Conservation (phyloP, 2,113 vertebrate species). For the Tragelaphus buxtoni region DNA sequence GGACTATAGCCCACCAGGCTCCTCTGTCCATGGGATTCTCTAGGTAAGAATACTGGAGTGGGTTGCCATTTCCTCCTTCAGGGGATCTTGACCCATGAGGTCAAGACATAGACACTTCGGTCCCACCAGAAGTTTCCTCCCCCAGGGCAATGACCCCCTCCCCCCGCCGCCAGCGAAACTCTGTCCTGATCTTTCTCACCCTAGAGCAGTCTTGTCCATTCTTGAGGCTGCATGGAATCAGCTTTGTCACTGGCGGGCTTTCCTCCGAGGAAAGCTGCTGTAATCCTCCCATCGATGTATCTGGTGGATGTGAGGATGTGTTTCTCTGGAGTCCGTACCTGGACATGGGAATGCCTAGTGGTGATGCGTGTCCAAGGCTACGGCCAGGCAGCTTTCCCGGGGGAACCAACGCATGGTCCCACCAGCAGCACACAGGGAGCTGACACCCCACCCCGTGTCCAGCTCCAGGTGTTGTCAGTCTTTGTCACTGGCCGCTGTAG, state of each 20-base stretch:
- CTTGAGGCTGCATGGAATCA: not conserved
- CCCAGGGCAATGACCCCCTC: not conserved
- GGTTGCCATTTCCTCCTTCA: not conserved
- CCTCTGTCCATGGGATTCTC: not conserved
- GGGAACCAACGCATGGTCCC: rapidly evolving
- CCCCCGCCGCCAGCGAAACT: not conserved
- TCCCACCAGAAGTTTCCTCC: not conserved
- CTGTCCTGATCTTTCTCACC: not conserved
- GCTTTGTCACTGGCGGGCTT: not conserved
- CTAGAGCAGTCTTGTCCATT: too few species aligned
- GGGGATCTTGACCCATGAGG: not conserved
- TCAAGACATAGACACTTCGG: not conserved
- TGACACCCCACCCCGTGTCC: rapidly evolving
- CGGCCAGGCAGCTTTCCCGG: not conserved
- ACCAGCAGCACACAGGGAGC: not conserved
- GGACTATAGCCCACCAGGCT: not conserved
- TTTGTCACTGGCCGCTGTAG: not conserved
- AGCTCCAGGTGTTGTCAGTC: rapidly evolving
- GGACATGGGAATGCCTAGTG: rapidly evolving
- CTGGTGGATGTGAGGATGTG: rapidly evolving
- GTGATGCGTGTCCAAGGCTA: rapidly evolving
- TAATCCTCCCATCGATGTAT: rapidly evolving
- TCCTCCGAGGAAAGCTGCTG: rapidly evolving
- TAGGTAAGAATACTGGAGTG: not conserved
- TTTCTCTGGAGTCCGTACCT: not conserved